Evolutionary conservation across 2,888 invertebrate species (phyloP).

Genomic region (Andrena haemorrhoa): DNA sequence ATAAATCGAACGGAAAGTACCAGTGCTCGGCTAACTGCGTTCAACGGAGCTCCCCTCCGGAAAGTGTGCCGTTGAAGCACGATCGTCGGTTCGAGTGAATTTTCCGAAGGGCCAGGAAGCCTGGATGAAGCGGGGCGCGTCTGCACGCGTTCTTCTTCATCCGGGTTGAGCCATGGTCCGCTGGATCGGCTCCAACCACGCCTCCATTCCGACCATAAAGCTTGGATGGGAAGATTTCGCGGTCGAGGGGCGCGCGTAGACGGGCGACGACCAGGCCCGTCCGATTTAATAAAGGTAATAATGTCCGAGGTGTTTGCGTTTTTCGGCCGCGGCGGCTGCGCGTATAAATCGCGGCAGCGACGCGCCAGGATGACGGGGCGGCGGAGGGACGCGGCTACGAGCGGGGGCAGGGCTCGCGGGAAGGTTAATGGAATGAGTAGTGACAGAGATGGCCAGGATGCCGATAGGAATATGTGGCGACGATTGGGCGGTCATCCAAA

Average conservation of each 20-base stretch:
- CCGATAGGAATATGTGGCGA: conserved; percentile 80
- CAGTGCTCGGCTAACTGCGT: background rate
- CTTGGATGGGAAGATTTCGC: conserved; percentile 61
- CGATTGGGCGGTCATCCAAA: conserved; percentile 83
- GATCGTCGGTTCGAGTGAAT: conserved; percentile 27
- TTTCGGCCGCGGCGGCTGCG: conserved; percentile 65
- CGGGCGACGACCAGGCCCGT: background rate
- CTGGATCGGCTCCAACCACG: conserved; percentile 80
- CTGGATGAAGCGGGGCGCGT: background rate
- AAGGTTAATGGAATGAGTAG: conserved; percentile 54
- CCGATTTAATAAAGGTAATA: conserved; percentile 83
- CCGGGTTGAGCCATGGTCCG: conserved; percentile 41
- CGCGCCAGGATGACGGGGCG: conserved; percentile 41
- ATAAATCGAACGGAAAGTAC: background rate
- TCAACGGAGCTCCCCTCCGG: background rate
- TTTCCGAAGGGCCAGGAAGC: conserved; percentile 21
- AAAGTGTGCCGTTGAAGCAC: background rate
- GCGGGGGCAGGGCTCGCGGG: conserved; percentile 17
- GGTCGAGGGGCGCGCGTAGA: conserved; percentile 30
- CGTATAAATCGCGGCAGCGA: conserved; percentile 71
- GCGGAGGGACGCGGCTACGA: conserved; percentile 33
- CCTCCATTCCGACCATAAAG: conserved; percentile 76
- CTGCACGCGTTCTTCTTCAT: conserved; percentile 44
- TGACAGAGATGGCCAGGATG: conserved; percentile 46
- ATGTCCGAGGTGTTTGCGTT: conserved; percentile 82